Evolutionary conservation across 2,888 invertebrate species (phyloP).

Genomic region (Phengaris alcon): DNA sequence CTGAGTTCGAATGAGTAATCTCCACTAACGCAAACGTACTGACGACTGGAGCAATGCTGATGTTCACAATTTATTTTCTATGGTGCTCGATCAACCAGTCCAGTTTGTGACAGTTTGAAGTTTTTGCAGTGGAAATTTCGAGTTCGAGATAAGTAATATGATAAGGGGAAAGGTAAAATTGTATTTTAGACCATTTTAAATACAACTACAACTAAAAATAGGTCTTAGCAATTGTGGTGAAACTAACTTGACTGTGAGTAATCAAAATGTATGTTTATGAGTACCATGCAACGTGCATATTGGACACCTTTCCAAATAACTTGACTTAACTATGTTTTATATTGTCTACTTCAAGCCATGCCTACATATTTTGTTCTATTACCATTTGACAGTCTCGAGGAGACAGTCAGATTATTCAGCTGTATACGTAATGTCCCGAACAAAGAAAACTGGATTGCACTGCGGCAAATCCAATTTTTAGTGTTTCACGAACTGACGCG

Average conservation of each 20-base stretch:
- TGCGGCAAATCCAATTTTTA: conserved; percentile 47
- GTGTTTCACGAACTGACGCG: conserved; percentile 30
- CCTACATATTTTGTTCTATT: not conserved
- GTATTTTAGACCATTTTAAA: not conserved
- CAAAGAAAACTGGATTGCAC: conserved; percentile 17
- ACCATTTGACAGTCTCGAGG: not conserved
- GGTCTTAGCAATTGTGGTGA: not conserved
- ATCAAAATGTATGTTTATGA: too few species aligned
- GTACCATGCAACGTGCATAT: too few species aligned
- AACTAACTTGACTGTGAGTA: too few species aligned
- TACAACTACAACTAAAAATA: not conserved
- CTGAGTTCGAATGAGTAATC: conserved; percentile 16
- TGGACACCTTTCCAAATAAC: too few species aligned
- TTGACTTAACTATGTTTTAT: too few species aligned
- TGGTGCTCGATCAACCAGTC: conserved; percentile 25
- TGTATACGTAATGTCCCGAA: not conserved
- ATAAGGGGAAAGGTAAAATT: not conserved
- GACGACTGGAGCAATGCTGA: not conserved
- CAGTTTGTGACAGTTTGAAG: conserved; percentile 19
- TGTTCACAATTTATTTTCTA: conserved; percentile 27
- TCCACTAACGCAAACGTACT: not conserved
- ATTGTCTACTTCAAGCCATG: too few species aligned
- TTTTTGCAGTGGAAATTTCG: conserved; percentile 15
- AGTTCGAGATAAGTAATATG: conserved; percentile 2
- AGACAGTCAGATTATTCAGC: not conserved